These are phyloP conservation scores for Philantomba maxwellii DNA, from an alignment of 2,113 vertebrate species.

Conservation along the genomic window DNA sequence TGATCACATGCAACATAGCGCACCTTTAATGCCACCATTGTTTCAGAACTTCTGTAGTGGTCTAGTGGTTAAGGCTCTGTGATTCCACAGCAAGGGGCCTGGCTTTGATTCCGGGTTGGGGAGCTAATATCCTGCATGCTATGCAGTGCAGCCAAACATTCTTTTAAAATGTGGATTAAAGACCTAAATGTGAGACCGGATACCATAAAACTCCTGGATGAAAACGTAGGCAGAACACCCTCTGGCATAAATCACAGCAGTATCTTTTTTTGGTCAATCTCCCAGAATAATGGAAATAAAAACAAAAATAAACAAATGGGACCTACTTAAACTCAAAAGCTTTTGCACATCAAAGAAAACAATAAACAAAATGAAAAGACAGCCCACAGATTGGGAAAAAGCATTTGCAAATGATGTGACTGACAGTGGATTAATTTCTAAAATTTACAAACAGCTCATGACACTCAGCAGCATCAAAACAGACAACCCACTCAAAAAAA, in stretches of 20 bases:
- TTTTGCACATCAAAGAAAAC: background rate
- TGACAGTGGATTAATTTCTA: background rate
- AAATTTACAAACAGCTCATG: background rate
- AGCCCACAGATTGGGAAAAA: background rate
- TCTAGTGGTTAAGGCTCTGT: background rate
- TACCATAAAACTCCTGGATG: background rate
- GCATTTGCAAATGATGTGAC: background rate
- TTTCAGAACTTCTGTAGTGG: background rate
- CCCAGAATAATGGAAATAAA: background rate
- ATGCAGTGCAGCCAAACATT: background rate
- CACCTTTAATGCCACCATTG: background rate
- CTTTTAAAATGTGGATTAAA: background rate
- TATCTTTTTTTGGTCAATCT: background rate
- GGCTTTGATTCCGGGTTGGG: background rate
- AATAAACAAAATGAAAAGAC: background rate
- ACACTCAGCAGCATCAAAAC: background rate
- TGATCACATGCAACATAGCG: too few relatives aligned
- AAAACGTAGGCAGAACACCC: background rate
- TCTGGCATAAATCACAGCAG: background rate
- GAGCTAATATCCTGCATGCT: background rate
- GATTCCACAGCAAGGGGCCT: background rate
- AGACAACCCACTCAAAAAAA: background rate
- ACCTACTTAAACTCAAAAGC: background rate
- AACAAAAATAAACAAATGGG: background rate
- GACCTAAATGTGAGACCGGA: background rate